Conservation (phyloP, 2,888 invertebrate species). For the Tinea pellionella region DNA sequence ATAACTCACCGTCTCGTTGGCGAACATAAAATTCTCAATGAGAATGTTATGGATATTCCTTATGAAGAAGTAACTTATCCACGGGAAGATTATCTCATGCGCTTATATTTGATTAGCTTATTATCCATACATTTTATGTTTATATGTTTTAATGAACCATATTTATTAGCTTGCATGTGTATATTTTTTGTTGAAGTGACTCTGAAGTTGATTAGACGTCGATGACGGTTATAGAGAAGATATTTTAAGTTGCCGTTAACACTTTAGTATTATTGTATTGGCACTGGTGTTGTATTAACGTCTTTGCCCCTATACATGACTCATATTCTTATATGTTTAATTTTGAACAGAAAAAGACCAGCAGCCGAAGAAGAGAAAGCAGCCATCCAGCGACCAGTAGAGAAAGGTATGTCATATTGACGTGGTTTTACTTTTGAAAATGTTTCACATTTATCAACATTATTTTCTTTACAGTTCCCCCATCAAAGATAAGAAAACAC, state of each 20-base stretch:
- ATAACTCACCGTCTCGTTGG: neutral
- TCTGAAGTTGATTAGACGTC: neutral
- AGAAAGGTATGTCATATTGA: constrained; percentile 35
- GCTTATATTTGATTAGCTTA: constrained; percentile 7
- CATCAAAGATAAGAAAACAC: constrained; percentile 20
- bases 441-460: neutral
- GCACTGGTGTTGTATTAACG: constrained; percentile 54
- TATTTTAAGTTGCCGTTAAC: constrained; percentile 58
- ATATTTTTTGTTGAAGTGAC: neutral
- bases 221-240: constrained; percentile 16
- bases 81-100: neutral
- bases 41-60: constrained; percentile 63
- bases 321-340: constrained; percentile 26
- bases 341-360: constrained; percentile 61
- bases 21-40: constrained; percentile 19
- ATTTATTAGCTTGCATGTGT: constrained; percentile 1
- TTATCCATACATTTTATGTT: constrained; percentile 2
- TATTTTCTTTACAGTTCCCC: constrained; percentile 45
- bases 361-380: constrained; percentile 49
- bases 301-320: neutral
- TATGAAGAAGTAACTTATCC: neutral
- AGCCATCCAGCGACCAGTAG: constrained; percentile 42
- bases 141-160: neutral
- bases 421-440: neutral
- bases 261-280: constrained; percentile 65